Conservation (phyloP, 2,113 vertebrate genomes). For the Scalopus aquaticus region DNA sequence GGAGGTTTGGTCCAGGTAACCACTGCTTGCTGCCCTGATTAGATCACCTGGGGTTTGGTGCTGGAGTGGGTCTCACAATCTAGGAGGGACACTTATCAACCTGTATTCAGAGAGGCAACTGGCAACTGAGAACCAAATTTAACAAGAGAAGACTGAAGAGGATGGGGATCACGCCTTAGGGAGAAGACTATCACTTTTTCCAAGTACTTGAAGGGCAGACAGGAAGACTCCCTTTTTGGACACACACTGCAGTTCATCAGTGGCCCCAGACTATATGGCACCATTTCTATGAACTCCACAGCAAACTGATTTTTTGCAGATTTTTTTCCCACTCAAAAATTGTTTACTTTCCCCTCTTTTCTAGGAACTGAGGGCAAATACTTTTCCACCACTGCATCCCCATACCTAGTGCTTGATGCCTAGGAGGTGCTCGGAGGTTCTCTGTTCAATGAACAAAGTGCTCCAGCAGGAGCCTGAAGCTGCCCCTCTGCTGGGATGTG, state of each 20-base stretch:
- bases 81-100: not conserved
- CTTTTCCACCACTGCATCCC: not conserved
- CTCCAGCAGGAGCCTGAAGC: not conserved
- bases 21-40: not conserved
- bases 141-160: not conserved
- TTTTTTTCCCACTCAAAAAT: not conserved
- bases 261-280: not conserved
- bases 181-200: conserved; percentile 16
- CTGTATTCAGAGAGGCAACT: not conserved
- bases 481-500: not conserved
- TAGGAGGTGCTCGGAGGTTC: not conserved
- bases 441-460: not conserved
- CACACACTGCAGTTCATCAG: not conserved
- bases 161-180: not conserved
- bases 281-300: not conserved
- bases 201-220: not conserved
- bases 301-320: not conserved
- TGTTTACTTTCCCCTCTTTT: not conserved
- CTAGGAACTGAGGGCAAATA: not conserved
- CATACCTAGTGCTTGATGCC: not conserved
- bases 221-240: not conserved
- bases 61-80: not conserved
- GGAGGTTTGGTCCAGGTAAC: not conserved
- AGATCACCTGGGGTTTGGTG: not conserved
- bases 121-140: not conserved